Evolutionary conservation across 2,797 vertebrate genomes (phyloP), one percentile per base, ranked within the genome.

Genomic region (Rhinella marina): DNA sequence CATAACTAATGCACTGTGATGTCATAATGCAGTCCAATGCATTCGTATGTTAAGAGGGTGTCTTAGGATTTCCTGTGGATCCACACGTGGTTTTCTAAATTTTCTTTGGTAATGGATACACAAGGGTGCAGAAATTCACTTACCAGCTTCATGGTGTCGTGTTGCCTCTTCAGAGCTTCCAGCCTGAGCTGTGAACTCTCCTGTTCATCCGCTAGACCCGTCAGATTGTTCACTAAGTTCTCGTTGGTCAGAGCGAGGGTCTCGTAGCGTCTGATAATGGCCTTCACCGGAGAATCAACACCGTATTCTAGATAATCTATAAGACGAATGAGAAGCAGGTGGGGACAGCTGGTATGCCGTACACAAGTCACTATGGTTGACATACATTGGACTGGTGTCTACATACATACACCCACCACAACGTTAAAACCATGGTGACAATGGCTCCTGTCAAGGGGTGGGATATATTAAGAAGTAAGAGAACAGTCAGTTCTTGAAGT

Each of bases 201-300:
- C 86, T 94, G 90, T 81, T 95, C 93, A 82, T 92, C 92, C 90
- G 94, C 93, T 84, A 95, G 90, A n/a, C 54, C 83, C n/a, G 88
- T 87, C 88, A 95, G 91, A 84, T 89, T 92, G 84, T 92, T 91
- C 91, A 92, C 91, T 90, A 94, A 88, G 23, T 92, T 94, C 92
- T 91, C 92, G 29, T 94, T 93, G 91, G 93, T 94, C 62, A 91
- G 2, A 82, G 92, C 92, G 81, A 97, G 90, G 4, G 92, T 94
- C 88, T 94, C 88, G 0, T 96, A 93, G 56, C 94, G 95, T 52
- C 92, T 91, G 72, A 95, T 94, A 88, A 96, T 91, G 73, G 94
- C 91, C 93, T 91, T 92, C 21, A 94, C 91, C 75, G 91, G 79
- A 7, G 93, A 92, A 17, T 96, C 95, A 14, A 93, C 90, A 2